These are phyloP conservation scores for Drosophila histrio DNA, from an alignment of 2,888 invertebrate species.

Conservation along the genomic window DNA sequence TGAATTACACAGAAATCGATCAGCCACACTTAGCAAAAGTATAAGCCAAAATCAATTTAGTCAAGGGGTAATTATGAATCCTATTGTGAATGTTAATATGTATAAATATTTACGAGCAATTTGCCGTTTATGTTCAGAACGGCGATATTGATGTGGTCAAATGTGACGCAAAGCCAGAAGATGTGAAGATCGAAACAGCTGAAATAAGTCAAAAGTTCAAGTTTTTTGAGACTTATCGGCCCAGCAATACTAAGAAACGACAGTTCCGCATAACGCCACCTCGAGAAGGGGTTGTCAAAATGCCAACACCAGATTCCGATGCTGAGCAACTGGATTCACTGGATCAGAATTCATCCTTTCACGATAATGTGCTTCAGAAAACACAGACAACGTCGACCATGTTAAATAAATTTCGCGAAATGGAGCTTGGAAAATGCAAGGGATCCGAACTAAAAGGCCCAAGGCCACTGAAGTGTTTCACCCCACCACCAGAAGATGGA, in stretches of 20 bases:
- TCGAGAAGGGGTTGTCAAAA: slow-evolving; percentile 89
- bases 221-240: slow-evolving; percentile 95
- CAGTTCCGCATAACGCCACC: slow-evolving; percentile 95
- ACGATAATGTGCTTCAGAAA: slow-evolving; percentile 83
- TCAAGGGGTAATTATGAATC: too few relatives aligned
- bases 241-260: slow-evolving; percentile 87
- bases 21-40: neutral
- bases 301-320: slow-evolving; percentile 73
- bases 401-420: slow-evolving; percentile 94
- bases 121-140: slow-evolving; percentile 18
- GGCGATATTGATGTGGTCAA: slow-evolving; percentile 88
- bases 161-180: slow-evolving; percentile 89
- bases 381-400: slow-evolving; percentile 92
- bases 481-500: slow-evolving; percentile 92
- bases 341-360: slow-evolving; percentile 14
- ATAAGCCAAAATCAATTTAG: slow-evolving; percentile 4
- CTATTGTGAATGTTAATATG: too few relatives aligned
- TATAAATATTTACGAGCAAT: neutral
- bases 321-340: slow-evolving; percentile 85
- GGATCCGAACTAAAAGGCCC: slow-evolving; percentile 85
- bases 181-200: slow-evolving; percentile 91
- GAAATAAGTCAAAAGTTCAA: slow-evolving; percentile 94
- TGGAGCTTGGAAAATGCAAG: slow-evolving; percentile 88
- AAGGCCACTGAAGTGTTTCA: slow-evolving; percentile 94
- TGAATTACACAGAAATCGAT: slow-evolving; percentile 2